Percentiles rank a stretch among this genome's conserved stretches.
Evolutionary conservation across 2,888 invertebrate species (phyloP).

Genomic region (Taenaris catops): DNA sequence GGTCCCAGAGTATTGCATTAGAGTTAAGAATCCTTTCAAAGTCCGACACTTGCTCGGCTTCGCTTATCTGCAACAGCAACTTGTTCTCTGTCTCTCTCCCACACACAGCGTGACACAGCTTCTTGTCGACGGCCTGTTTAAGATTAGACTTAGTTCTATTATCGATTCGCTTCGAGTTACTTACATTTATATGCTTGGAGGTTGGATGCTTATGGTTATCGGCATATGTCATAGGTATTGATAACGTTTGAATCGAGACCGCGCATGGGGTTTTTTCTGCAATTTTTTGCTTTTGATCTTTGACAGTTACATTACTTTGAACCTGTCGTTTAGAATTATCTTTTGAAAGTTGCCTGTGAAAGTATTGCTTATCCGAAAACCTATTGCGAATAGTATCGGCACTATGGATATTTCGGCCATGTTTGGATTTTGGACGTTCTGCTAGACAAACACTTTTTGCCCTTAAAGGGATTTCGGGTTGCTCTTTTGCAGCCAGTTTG

Average conservation of each 20-base stretch:
- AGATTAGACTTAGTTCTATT: constrained; percentile 64
- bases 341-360: constrained; percentile 32
- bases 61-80: constrained; percentile 76
- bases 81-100: constrained; percentile 73
- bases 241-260: constrained; percentile 58
- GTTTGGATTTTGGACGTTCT: constrained; percentile 54
- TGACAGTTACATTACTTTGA: constrained; percentile 41
- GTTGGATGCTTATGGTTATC: constrained; percentile 54
- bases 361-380: constrained; percentile 43
- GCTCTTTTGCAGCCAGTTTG: constrained; percentile 43
- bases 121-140: constrained; percentile 71
- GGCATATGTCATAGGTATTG: constrained; percentile 67
- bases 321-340: constrained; percentile 31
- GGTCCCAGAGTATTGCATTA: constrained; percentile 75
- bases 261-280: constrained; percentile 57
- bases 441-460: constrained; percentile 60
- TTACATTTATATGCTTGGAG: constrained; percentile 43
- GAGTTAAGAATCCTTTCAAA: constrained; percentile 82
- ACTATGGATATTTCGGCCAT: constrained; percentile 51
- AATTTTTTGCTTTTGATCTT: constrained; percentile 51
- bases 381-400: constrained; percentile 47
- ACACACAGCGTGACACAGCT: constrained; percentile 58
- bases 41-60: constrained; percentile 81
- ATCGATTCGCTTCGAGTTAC: constrained; percentile 39
- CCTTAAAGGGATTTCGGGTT: constrained; percentile 43